Evolutionary conservation across 2,113 vertebrate species (phyloP), one percentile per base, ranked within the genome.

Genomic region (Dicaeum eximium): DNA sequence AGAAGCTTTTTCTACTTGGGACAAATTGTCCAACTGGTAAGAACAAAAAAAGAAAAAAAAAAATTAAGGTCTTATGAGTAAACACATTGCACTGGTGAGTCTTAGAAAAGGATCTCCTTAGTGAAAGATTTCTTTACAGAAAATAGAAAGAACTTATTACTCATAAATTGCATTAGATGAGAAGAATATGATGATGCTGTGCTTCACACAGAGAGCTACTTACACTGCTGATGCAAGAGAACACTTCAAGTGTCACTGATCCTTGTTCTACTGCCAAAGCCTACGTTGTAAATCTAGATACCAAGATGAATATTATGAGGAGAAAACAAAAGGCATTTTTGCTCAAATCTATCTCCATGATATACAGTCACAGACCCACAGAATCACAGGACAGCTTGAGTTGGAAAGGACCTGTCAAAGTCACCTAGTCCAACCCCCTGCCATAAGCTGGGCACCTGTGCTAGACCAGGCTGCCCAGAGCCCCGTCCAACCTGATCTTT

Each of bases 271-370:
- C 33, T 66, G 13, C 20, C 18, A 78, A 78, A 57, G 3, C 3
- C 24, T 57, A n/a, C 4, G 25, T 0, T 61, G 2, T 20, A 61
- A 80, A 11, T 17, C n/a, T 61, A 54, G 25, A 20, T 31, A 81
- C 0, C 15, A 61, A 56, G 13, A 45, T 12, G 8, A 77, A 57
- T 78, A 78, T 14, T n/a, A 73, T 27, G 11, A 58, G 7, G 7
- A 23, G 2, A 62, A 7, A 75, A 57, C 2, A 44, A 28, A 56
- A 75, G 5, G 1, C 2, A 33, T 66, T 62, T 93, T 33, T 28
- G 3, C 7, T 13, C 0, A n/a, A 9, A 70, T 64, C 9, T 58
- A 4, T 24, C 2, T 38, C 5, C 2, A 3, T 48, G 4, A 80
- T 38, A 40, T 37, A 27, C 4, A 85, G 30, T 17, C 16, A 77